phyloP scores from a whole-genome alignment of 2,113 vertebrate genomes.

The Gopherus flavomarginatus region DNA sequence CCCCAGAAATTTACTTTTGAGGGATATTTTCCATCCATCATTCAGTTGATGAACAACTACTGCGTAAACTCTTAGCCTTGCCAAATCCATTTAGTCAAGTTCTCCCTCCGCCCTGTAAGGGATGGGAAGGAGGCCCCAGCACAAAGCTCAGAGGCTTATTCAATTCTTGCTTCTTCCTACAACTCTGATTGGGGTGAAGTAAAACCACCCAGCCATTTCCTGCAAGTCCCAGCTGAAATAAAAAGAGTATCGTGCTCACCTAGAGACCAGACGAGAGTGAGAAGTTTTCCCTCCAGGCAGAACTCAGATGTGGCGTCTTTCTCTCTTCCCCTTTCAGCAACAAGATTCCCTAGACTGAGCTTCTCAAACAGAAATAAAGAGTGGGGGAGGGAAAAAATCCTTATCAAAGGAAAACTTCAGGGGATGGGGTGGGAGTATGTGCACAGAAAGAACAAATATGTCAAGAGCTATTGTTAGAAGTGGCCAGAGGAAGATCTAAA shows the following conservation, averaged over 20 bases:
- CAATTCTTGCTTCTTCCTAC: rapidly evolving
- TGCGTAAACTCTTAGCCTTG: background rate
- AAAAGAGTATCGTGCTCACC: too few species aligned
- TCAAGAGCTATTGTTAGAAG: background rate
- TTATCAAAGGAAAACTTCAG: background rate
- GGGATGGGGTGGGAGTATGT: rapidly evolving
- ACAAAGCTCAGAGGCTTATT: background rate
- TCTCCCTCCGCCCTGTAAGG: rapidly evolving
- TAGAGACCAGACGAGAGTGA: background rate
- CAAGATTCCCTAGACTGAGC: background rate
- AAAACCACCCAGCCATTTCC: background rate
- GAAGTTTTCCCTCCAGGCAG: background rate
- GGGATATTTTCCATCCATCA: background rate
- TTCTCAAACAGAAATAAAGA: background rate
- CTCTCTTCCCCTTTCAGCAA: background rate
- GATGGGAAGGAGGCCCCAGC: background rate
- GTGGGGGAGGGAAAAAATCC: background rate
- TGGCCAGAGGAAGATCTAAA: background rate
- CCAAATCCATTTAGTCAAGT: background rate
- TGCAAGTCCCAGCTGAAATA: background rate
- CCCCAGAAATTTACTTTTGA: background rate
- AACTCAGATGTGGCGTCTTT: background rate
- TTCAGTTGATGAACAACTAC: background rate
- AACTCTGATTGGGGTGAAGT: background rate
- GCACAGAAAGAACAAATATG: background rate